Evolutionary conservation across 2,888 invertebrate genomes (phyloP).

Genomic region (Hydraecia micacea): DNA sequence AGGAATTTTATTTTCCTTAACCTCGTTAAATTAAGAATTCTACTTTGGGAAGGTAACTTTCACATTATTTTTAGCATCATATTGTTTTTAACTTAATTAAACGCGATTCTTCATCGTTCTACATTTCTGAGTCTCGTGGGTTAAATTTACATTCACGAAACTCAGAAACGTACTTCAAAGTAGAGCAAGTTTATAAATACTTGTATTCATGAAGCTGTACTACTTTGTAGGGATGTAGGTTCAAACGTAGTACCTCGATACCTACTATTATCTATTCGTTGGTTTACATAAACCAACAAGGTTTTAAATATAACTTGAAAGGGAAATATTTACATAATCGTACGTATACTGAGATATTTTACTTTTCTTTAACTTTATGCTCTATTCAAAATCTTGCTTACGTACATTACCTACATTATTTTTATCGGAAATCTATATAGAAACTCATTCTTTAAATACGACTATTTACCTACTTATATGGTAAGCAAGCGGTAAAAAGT

Average conservation of each 20-base stretch:
- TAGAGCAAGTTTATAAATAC: constrained; percentile 5
- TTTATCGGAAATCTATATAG: neutral
- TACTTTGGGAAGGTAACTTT: constrained; percentile 12
- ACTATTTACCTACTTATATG: neutral
- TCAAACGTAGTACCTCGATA: neutral
- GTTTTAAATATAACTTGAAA: neutral
- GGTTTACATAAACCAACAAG: neutral
- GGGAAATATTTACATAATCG: neutral
- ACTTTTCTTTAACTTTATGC: neutral
- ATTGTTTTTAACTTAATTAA: constrained; percentile 36
- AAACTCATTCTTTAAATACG: neutral
- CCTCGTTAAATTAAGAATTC: constrained; percentile 11
- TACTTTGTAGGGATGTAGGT: constrained; percentile 16
- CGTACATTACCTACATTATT: neutral
- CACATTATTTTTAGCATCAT: constrained; percentile 14
- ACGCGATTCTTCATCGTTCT: constrained; percentile 16
- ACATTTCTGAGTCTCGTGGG: constrained; percentile 33
- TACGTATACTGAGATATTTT: neutral
- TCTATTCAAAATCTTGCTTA: neutral
- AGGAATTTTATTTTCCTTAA: constrained; percentile 16
- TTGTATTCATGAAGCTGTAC: constrained; percentile 22
- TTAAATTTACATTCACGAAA: constrained; percentile 3
- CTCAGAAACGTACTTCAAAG: neutral
- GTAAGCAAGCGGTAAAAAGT: constrained; percentile 7
- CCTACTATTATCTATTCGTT: neutral